Base-by-base conservation (phyloP, 1,140 invertebrate species). In the Drosophila carrolli region DNA sequence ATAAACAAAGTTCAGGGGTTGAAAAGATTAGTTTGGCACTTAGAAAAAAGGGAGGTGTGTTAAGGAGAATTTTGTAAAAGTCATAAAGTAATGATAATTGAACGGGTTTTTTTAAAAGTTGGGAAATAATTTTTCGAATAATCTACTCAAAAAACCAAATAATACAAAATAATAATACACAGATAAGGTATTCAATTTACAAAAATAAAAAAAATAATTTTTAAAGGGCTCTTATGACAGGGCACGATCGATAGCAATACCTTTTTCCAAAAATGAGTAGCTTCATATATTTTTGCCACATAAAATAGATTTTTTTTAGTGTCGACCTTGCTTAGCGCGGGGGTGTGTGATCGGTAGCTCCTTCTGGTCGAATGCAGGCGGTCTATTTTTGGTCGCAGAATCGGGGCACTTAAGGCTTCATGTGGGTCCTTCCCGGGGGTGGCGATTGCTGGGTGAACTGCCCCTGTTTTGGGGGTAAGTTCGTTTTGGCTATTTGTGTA, bases 351-450 rank as follows among this genome's bases (percentile, higher is more conserved):
- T 61, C 57, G 50, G 74, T 78, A 78, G 75, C 75, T 71, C 48
- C 56, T 75, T 75, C 75, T 86, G 82, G 75, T 53, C 75, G 59
- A 43, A 86, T 86, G 82, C 83, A 59, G 82, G 82, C 65, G 63
- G 55, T 66, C 80, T 85, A 86, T 85, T 85, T 85, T 57, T 14
- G 67, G 51, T 23, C 23, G 19, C 57, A 2, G 51, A 65, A 54
- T 57, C 50, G 61, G 53, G 43, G 56, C 58, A 66, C 72, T 72
- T 67, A 70, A 63, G 81, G 51, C 67, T 53, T 48, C 44, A 85
- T 85, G 82, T 85, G 81, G 81, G 81, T 67, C 68, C 66, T 55
- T 58, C 65, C 50, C 41, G 23, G 44, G 51, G 73, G 50, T 75
- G 58, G 65, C 32, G 41, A 43, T 35, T 4, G 23, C 16, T 11